A percentile compares a stretch with the other conserved stretches of the same genome.
These are phyloP conservation scores for Percopsis transmontana DNA, from an alignment of 2,113 vertebrate genomes.

Conservation along the genomic window DNA sequence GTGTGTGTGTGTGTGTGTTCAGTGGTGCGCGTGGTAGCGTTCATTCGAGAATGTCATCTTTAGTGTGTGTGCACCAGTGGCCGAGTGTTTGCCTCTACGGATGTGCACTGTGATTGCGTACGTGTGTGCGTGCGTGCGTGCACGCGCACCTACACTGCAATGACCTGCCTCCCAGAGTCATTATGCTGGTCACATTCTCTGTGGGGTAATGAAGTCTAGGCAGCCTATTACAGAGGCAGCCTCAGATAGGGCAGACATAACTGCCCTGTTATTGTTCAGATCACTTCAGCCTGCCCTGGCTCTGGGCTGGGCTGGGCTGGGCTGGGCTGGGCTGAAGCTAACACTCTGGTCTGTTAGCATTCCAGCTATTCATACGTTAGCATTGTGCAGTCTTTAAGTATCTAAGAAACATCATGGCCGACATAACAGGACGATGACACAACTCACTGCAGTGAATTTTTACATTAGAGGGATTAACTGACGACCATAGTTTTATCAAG, in stretches of 20 bases:
- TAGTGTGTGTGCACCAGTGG: background rate
- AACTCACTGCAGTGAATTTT: no score
- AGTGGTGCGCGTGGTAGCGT: no score
- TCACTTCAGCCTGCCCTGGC: no score
- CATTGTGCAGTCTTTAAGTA: no score
- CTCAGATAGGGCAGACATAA: slow-evolving; percentile 9
- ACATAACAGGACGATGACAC: no score
- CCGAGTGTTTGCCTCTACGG: background rate
- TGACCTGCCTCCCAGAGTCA: slow-evolving; percentile 26
- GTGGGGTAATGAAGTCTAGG: slow-evolving; percentile 56
- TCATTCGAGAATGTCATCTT: background rate
- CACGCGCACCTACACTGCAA: background rate
- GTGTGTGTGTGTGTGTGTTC: background rate
- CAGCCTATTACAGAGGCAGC: slow-evolving; percentile 43
- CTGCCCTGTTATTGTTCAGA: background rate
- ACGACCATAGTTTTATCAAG: no score
- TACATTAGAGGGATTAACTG: no score
- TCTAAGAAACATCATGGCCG: no score
- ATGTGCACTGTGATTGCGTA: slow-evolving; percentile 6
- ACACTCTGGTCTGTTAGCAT: background rate
- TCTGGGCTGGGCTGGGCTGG: no score
- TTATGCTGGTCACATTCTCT: slow-evolving; percentile 51
- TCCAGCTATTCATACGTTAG: no score
- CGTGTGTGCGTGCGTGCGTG: slow-evolving; percentile 7
- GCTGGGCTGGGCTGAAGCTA: background rate